These are phyloP conservation scores for Synchiropus splendidus DNA, from an alignment of 2,113 vertebrate species.

Conservation along the genomic window DNA sequence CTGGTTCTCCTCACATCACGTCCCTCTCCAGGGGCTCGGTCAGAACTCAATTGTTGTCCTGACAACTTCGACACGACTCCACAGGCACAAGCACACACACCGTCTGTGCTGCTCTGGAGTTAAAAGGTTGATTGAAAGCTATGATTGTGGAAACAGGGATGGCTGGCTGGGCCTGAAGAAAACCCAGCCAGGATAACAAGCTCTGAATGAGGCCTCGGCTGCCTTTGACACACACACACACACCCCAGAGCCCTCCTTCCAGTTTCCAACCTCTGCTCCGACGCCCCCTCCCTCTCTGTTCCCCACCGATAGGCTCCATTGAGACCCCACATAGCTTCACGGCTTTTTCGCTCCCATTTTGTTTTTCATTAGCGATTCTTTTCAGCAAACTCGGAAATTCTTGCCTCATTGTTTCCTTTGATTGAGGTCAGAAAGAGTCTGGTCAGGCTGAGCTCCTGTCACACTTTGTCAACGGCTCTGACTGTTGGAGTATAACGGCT, in stretches of 20 bases:
- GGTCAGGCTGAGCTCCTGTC: slow-evolving; percentile 15
- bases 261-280: slow-evolving; percentile 11
- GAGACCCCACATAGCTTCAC: slow-evolving; percentile 51
- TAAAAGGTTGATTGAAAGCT: slow-evolving; percentile 76
- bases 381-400: slow-evolving; percentile 36
- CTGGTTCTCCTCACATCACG: not conserved
- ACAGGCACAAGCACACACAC: slow-evolving; percentile 6
- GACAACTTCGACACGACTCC: slow-evolving; percentile 18
- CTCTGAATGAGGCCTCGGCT: slow-evolving; percentile 52
- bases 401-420: slow-evolving; percentile 37
- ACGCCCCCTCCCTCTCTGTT: slow-evolving; percentile 23
- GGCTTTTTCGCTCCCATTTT: slow-evolving; percentile 52
- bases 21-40: slow-evolving; percentile 55
- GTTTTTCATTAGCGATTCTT: slow-evolving; percentile 49
- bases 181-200: slow-evolving; percentile 59
- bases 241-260: slow-evolving; percentile 15
- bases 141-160: slow-evolving; percentile 72
- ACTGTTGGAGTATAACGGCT: slow-evolving; percentile 8
- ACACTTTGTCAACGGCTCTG: slow-evolving; percentile 29
- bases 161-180: slow-evolving; percentile 73
- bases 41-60: slow-evolving; percentile 65
- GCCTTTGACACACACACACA: slow-evolving; percentile 22
- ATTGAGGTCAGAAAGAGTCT: slow-evolving; percentile 27
- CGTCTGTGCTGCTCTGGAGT: slow-evolving; percentile 56
- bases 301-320: slow-evolving; percentile 46